Base-by-base conservation (phyloP, 2,113 vertebrate species). In the Oncorhynchus kisutch region DNA sequence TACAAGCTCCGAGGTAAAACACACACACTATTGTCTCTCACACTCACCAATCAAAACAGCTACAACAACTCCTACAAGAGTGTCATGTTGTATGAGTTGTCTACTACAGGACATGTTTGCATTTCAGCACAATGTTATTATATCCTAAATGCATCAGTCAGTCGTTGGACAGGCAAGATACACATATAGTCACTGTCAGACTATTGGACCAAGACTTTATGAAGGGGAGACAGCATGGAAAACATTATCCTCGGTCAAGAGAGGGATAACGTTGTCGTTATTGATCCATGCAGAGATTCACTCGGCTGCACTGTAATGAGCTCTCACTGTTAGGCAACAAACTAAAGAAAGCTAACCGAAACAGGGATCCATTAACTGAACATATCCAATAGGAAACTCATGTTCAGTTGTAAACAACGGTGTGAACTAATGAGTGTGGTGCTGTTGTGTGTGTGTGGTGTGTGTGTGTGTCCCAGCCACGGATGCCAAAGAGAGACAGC, bases 401-500 rank as follows among this genome's bases (percentile, higher is more conserved):
- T 51, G 3, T 51, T 51, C 49, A 34, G 34, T 34, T 34, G 34
- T 3, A 54, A 99, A 34, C 49, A 51, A 14, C 49, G 14, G 54
- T 71, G 20, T 60, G 75, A 73, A 57, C 73, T 22, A 27, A 25
- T 27, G 51, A 54, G 11, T 27, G 24, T 22, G 2, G 75, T 27
- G 69, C n/a, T 99, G 97, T 97, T 99, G 27, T 27, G 27, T 25
- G 25, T 25, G 25, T 25, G n/a, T n/a, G n/a, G n/a, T n/a, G n/a
- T 99, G 27, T 27, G 27, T 25, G 48, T 86, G 48, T 86, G 4
- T 71, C 20, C 69, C 80, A 99, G 97, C 96, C 77, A 91, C 95
- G 1, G 97, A 99, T 82, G 97, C 98, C 84, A 99, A 99, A 82
- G 97, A 99, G 83, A 92, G 98, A 64, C 98, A 99, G 48, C 98